Evolutionary conservation across 2,113 vertebrate species (phyloP), one percentile per base, ranked within the genome.

Genomic region (Cebidichthys violaceus): DNA sequence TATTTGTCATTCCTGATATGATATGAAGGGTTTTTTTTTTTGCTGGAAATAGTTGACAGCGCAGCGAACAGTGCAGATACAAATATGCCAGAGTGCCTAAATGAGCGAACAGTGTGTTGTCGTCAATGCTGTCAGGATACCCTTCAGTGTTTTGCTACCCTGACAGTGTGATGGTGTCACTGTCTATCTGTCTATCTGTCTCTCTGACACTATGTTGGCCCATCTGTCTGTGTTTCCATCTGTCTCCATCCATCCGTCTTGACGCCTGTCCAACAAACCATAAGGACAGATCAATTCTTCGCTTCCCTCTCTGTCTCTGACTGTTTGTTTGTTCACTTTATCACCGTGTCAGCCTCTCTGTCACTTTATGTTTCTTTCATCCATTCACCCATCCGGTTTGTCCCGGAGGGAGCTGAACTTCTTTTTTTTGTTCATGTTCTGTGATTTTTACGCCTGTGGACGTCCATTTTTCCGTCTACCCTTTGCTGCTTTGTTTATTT

Each of bases 401-500:
- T 82, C 66, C 66, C 24, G 14, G n/a, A 52, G 47, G 43, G 43
- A 79, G 55, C 31, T 43, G 33, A 55, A 65, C 43, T 73, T 66
- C 41, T 43, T 43, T 41, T 41, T 80, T 71, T 18, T 89, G 75
- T 47, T 76, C 41, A 35, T 70, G 33, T 77, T 75, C 22, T 66
- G 24, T 35, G 67, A 60, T 80, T 57, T 73, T 41, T 29, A 15
- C 31, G 65, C 67, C 37, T 83, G 69, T 10, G 9, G 8, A 52
- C n/a, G 7, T 52, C 20, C 47, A 50, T 50, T 50, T 54, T 7
- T 54, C 20, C 3, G 50, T 54, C 50, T 7, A 54, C 20, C 22
- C 6, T 52, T 31, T 62, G 13, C n/a, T 39, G 37, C 2, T 59
- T 24, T 72, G 33, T 29, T 45, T 95, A 96, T 96, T 96, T 95